phyloP scores from a whole-genome alignment of 2,113 vertebrate genomes.

The Hemicordylus capensis region DNA sequence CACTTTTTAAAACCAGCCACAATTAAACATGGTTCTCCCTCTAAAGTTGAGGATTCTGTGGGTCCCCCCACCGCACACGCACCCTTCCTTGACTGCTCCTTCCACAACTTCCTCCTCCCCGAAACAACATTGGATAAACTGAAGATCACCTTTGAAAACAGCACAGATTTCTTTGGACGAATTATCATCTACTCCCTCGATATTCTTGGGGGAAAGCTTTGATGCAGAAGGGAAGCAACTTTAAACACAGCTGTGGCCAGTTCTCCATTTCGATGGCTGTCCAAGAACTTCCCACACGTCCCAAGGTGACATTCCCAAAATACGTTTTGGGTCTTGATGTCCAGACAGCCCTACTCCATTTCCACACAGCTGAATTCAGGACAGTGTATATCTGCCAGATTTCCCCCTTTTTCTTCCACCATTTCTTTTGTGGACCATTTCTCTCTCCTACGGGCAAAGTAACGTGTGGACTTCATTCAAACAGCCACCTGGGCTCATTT shows the following conservation, averaged over 20 bases:
- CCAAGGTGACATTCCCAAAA: too few relatives aligned
- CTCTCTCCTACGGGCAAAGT: not conserved
- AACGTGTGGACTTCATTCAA: not conserved
- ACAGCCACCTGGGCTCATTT: too few relatives aligned
- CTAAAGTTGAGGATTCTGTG: not conserved
- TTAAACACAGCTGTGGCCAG: rapidly evolving
- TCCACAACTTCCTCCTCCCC: slow-evolving; percentile 88
- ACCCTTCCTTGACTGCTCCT: slow-evolving; percentile 72
- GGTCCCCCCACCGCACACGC: too few relatives aligned
- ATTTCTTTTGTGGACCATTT: too few relatives aligned
- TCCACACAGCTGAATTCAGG: too few relatives aligned
- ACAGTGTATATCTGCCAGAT: too few relatives aligned
- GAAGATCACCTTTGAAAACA: slow-evolving; percentile 89
- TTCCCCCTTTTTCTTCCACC: not conserved
- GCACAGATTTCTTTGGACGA: slow-evolving; percentile 93
- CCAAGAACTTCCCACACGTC: not conserved
- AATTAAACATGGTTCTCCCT: not conserved
- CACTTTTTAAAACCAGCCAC: not conserved
- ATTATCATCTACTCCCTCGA: slow-evolving; percentile 90
- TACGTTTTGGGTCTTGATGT: too few relatives aligned
- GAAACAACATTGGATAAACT: slow-evolving; percentile 81
- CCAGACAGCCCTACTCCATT: too few relatives aligned
- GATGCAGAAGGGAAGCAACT: slow-evolving; percentile 24
- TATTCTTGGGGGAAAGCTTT: slow-evolving; percentile 83
- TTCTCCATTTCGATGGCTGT: not conserved